Evolutionary conservation across 1,140 invertebrate genomes (phyloP), one percentile per base, ranked within the genome.

Genomic region (Drosophila rhopaloa): DNA sequence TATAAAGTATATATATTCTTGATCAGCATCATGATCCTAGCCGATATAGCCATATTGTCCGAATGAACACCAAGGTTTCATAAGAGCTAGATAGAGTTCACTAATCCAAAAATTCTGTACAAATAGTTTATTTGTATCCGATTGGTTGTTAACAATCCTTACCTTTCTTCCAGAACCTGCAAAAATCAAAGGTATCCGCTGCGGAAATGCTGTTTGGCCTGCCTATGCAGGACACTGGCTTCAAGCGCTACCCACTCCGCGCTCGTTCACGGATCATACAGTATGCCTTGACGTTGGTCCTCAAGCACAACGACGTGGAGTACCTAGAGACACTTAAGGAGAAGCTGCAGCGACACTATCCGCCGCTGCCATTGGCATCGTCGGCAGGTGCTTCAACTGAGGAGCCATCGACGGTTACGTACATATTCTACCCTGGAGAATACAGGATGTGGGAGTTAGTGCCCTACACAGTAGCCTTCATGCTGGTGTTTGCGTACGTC

Each of bases 191-290:
- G 93, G 95, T 95, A 24, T 97, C 96, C 55, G 93, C 96, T n/a
- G 95, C 96, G 19, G 98, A 99, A 93, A 95, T 99, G 93, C 93
- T 98, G 5, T 98, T 99, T 93, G 98, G 98, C 13, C 95, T 99
- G 93, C 96, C 96, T 55, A 94, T 98, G 82, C 95, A 96, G 83
- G 97, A 98, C 90, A 97, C 97, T 0, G 98, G 97, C 6, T 94
- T 99, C 56, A 97, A 97, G 90, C 93, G 96, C 54, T 97, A 98
- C 93, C 97, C 97, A 5, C 93, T 97, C 29, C 94, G 97, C 13
- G 95, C 96, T 48, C 93, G 97, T 10, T 96, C 97, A 71, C 93
- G 97, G 73, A 95, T 98, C 7, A 94, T 99, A 16, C 97, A 97
- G 83, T 99, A 96, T 93, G 97, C 98, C 35, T 94, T 99, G 29